Percentiles rank a stretch among this genome's conserved stretches.
These are phyloP conservation scores for Trichopria drosophilae DNA, from an alignment of 2,888 invertebrate genomes.

Conservation along the genomic window DNA sequence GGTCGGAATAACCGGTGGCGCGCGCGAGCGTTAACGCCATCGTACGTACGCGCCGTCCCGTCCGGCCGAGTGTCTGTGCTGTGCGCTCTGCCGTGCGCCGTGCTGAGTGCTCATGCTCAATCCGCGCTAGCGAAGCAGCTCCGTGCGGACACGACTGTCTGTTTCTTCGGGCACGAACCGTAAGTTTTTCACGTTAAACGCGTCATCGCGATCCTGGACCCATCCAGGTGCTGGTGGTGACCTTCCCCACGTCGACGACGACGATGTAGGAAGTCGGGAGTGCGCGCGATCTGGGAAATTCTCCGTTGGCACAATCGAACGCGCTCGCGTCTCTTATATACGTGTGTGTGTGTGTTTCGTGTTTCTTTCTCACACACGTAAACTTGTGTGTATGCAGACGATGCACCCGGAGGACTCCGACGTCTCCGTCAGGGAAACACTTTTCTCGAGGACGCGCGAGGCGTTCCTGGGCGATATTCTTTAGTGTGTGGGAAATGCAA, in stretches of 20 bases:
- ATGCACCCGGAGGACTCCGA: too few relatives aligned
- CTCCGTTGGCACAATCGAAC: slow-evolving; percentile 15
- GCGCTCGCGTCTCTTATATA: neutral
- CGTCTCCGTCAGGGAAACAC: too few relatives aligned
- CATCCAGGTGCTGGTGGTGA: slow-evolving; percentile 1
- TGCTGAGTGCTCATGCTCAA: too few relatives aligned
- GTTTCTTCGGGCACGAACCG: slow-evolving; percentile 55
- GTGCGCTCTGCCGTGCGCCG: slow-evolving; percentile 54
- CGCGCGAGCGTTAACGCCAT: too few relatives aligned
- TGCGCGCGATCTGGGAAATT: slow-evolving; percentile 2
- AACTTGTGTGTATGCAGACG: neutral
- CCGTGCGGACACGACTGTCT: slow-evolving; percentile 52
- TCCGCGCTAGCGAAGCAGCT: slow-evolving; percentile 57
- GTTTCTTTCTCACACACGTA: neutral
- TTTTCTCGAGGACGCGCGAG: too few relatives aligned
- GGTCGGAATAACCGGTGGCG: too few relatives aligned
- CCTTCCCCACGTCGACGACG: slow-evolving; percentile 1
- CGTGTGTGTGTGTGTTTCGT: slow-evolving; percentile 6
- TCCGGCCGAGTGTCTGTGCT: slow-evolving; percentile 9
- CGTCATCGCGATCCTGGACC: neutral
- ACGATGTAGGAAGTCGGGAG: neutral
- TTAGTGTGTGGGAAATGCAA: too few relatives aligned
- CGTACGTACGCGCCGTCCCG: slow-evolving; percentile 29
- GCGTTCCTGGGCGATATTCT: too few relatives aligned
- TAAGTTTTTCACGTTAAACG: slow-evolving; percentile 44